Conservation (phyloP, 2,797 vertebrate genomes). For the Tarsius wallacei region DNA sequence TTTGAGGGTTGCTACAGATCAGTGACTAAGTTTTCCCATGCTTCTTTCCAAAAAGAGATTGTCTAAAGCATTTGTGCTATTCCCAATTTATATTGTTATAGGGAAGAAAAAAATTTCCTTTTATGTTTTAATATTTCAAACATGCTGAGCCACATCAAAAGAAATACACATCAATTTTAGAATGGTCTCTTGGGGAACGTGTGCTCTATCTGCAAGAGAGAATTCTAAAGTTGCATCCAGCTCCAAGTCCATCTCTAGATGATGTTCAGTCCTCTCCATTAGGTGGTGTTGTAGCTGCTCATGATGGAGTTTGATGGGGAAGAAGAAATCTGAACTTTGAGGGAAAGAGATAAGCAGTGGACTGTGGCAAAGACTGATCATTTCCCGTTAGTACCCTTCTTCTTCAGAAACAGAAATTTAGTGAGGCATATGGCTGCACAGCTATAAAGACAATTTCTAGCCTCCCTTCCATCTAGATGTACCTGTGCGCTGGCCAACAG, state of each 20-base stretch:
- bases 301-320: neutral
- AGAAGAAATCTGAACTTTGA: neutral
- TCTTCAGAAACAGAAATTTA: neutral
- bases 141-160: neutral
- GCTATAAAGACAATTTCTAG: neutral
- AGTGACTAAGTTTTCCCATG: neutral
- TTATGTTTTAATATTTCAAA: slow-evolving; percentile 10
- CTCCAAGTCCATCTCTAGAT: neutral
- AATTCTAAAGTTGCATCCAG: neutral
- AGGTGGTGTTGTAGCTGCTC: neutral
- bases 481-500: neutral
- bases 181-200: neutral
- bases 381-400: neutral
- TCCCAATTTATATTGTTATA: neutral
- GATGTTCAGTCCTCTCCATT: neutral
- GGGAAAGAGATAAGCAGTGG: no score
- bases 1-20: neutral
- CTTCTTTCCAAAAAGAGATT: neutral
- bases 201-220: neutral
- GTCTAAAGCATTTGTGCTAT: neutral
- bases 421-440: neutral
- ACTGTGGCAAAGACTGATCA: neutral
- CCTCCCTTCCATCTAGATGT: neutral
- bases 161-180: neutral
- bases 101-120: neutral